These are phyloP conservation scores for crab-eating macaque (Macaca fascicularis) DNA, from an alignment of 2,113 vertebrate genomes.

Conservation along the genomic window T2T-MFA8v1.1 NC_088381.1:54477501-54478000, in stretches of 20 bases:
- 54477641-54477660: too few species aligned
- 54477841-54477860: neutral
- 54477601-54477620: too few species aligned
- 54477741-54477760: neutral
- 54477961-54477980: slow-evolving; percentile 27
- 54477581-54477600: too few species aligned
- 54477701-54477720: neutral
- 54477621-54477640: too few species aligned
- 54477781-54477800: slow-evolving; percentile 4
- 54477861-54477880: neutral
- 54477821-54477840: neutral
- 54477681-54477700: neutral
- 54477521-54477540: too few species aligned
- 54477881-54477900: neutral
- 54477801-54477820: neutral
- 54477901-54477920: neutral
- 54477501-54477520: too few species aligned
- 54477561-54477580: too few species aligned
- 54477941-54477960: slow-evolving; percentile 31
- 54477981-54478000: neutral
- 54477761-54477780: neutral
- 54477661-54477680: neutral
- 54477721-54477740: too few species aligned
- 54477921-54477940: neutral
- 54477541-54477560: too few species aligned